Evolutionary conservation across 2,888 invertebrate species (phyloP).

Genomic region (Synanthedon vespiformis): DNA sequence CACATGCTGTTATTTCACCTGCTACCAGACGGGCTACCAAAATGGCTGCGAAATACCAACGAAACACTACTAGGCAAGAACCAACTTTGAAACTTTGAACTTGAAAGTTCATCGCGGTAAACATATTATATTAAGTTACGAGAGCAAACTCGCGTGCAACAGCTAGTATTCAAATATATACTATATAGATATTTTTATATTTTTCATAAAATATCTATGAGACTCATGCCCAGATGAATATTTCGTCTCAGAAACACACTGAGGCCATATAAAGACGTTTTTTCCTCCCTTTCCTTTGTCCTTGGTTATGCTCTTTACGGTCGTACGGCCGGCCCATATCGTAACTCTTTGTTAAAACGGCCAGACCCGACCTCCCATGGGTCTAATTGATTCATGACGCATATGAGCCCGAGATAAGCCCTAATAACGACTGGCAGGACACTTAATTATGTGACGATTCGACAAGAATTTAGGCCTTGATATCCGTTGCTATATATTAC

Average conservation of each 20-base stretch:
- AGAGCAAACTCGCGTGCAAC: too few relatives aligned
- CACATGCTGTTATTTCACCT: too few relatives aligned
- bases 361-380: conserved; percentile 5
- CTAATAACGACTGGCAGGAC: conserved; percentile 26
- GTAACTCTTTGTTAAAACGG: conserved; percentile 10
- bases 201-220: too few relatives aligned
- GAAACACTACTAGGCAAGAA: too few relatives aligned
- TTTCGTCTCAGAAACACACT: neutral
- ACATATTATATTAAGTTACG: too few relatives aligned
- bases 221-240: neutral
- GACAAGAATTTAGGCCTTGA: conserved; percentile 4
- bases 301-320: conserved; percentile 1
- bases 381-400: conserved; percentile 43
- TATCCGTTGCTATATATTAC: neutral
- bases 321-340: conserved; percentile 1
- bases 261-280: neutral
- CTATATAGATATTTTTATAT: too few relatives aligned
- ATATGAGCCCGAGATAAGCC: conserved; percentile 33
- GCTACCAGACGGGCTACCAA: too few relatives aligned
- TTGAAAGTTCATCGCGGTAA: too few relatives aligned
- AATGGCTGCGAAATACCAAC: too few relatives aligned
- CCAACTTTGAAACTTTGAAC: too few relatives aligned
- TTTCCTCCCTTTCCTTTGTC: neutral
- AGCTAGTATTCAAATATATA: too few relatives aligned
- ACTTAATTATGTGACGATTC: conserved; percentile 31